phyloP scores from a whole-genome alignment of 2,888 invertebrate species.

The Chloroclystis v-ata region DNA sequence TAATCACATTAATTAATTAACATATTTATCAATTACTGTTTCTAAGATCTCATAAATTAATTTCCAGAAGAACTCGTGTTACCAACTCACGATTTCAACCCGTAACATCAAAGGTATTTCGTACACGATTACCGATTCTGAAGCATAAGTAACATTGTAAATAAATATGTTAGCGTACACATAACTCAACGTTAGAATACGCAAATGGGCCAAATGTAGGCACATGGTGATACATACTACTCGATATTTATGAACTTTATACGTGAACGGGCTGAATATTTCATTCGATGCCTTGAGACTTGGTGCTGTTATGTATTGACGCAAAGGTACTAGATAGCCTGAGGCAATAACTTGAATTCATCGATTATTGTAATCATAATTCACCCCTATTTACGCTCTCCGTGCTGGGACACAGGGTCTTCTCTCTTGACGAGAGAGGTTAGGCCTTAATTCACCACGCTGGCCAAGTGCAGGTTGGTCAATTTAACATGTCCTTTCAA shows the following conservation, averaged over 20 bases:
- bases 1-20: no score
- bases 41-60: no score
- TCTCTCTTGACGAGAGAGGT: no score
- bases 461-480: no score
- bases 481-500: no score
- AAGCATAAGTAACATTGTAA: conserved; percentile 23
- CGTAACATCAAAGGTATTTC: conserved; percentile 21
- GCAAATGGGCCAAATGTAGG: conserved; percentile 25
- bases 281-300: conserved; percentile 24
- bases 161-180: conserved; percentile 28
- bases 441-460: no score
- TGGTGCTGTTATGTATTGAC: conserved; percentile 13
- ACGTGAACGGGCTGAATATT: conserved; percentile 29
- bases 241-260: conserved; percentile 28
- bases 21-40: no score
- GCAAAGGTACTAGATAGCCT: background rate
- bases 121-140: conserved; percentile 23
- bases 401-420: no score
- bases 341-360: background rate
- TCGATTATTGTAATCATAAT: background rate
- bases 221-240: conserved; percentile 21
- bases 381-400: background rate
- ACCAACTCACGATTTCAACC: background rate
- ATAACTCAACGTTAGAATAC: conserved; percentile 26
- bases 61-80: no score